Percentiles rank a stretch among this genome's conserved stretches.
Evolutionary conservation across 2,888 invertebrate genomes (phyloP).

Genomic region (Pocota personata): DNA sequence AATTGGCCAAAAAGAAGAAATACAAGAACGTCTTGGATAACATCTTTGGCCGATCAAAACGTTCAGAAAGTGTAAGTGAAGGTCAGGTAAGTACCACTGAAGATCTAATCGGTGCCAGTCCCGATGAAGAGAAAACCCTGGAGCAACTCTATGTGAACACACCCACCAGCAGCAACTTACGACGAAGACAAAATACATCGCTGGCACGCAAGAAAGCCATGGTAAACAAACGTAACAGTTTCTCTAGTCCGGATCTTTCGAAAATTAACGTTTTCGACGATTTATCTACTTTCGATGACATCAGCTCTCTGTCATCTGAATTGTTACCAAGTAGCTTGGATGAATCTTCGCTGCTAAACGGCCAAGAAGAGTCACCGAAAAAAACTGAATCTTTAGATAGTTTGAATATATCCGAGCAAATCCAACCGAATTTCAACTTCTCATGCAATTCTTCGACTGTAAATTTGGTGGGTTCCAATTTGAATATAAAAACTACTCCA

Average conservation of each 20-base stretch:
- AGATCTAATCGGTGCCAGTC: conserved; percentile 71
- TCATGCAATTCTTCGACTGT: conserved; percentile 81
- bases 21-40: conserved; percentile 79
- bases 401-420: conserved; percentile 80
- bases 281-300: conserved; percentile 69
- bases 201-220: conserved; percentile 36
- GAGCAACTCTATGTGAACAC: conserved; percentile 50
- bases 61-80: conserved; percentile 79
- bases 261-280: conserved; percentile 79
- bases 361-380: neutral
- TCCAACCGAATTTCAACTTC: conserved; percentile 81
- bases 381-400: conserved; percentile 77
- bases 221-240: conserved; percentile 80
- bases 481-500: conserved; percentile 76
- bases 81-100: conserved; percentile 75
- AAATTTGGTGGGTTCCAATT: conserved; percentile 81
- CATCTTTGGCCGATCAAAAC: conserved; percentile 78
- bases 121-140: conserved; percentile 24
- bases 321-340: conserved; percentile 75
- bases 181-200: conserved; percentile 51
- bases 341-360: conserved; percentile 72
- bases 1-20: conserved; percentile 81
- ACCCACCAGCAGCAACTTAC: conserved; percentile 22
- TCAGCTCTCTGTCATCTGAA: conserved; percentile 76
- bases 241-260: conserved; percentile 82